Conservation (phyloP, 2,888 invertebrate genomes). For the Lamellibrachia satsuma region DNA sequence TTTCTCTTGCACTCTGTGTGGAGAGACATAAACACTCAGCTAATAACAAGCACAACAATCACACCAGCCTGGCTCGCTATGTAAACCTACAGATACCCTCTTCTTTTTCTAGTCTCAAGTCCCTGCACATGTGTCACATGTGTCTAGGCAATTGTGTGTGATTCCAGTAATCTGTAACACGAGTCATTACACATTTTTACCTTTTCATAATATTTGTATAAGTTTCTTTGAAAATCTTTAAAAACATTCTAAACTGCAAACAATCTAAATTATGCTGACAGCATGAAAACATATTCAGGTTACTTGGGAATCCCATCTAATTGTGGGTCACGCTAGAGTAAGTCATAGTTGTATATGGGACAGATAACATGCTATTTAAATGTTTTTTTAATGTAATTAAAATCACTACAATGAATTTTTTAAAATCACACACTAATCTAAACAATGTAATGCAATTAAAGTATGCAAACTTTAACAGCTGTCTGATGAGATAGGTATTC, state of each 20-base stretch:
- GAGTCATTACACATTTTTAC: neutral
- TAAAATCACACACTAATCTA: neutral
- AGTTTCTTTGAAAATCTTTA: neutral
- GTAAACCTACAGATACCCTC: neutral
- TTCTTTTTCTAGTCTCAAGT: neutral
- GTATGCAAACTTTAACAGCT: neutral
- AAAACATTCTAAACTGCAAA: neutral
- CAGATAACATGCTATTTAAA: too few relatives aligned
- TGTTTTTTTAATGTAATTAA: too few relatives aligned
- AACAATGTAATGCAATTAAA: neutral
- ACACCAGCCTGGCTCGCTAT: neutral
- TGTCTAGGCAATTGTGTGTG: neutral
- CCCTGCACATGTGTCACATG: neutral
- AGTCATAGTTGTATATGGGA: neutral
- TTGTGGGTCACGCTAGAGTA: neutral
- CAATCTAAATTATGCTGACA: neutral
- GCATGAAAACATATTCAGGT: neutral
- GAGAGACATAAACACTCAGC: neutral
- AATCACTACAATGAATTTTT: neutral
- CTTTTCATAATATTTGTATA: neutral
- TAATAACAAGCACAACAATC: neutral
- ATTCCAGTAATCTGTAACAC: neutral
- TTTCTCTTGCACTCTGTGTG: neutral
- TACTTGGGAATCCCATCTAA: neutral
- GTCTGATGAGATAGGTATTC: too few relatives aligned